Percentiles rank a stretch among this genome's conserved stretches.
phyloP scores from a whole-genome alignment of 1,140 invertebrate genomes.

The Tetramorium simillimum region DNA sequence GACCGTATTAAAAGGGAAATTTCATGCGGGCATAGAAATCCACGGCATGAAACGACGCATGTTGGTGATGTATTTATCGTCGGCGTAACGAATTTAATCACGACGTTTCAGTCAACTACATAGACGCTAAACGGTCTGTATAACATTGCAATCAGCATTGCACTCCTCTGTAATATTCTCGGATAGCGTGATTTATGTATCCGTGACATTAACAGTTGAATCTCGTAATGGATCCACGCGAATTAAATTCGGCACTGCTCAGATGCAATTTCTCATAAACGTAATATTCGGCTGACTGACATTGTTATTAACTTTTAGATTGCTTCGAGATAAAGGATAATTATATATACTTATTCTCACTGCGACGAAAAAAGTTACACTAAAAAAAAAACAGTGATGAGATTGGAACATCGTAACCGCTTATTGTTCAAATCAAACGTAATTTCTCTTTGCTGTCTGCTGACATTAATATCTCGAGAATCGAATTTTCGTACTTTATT shows the following conservation, averaged over 20 bases:
- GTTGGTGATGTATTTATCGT: slow-evolving; percentile 11
- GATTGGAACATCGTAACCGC: background rate
- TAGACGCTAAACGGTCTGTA: background rate
- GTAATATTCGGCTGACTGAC: background rate
- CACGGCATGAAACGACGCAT: background rate
- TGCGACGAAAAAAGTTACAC: background rate
- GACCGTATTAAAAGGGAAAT: slow-evolving; percentile 46
- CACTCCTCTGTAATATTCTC: background rate
- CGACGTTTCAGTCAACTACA: background rate
- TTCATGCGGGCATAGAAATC: slow-evolving; percentile 36
- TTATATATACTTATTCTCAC: background rate
- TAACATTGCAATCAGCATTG: background rate
- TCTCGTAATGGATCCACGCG: background rate
- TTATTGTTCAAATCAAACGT: background rate
- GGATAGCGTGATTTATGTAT: background rate
- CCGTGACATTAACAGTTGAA: background rate
- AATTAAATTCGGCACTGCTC: slow-evolving; percentile 13
- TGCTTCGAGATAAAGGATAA: slow-evolving; percentile 23
- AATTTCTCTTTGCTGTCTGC: background rate
- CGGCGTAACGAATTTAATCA: slow-evolving; percentile 39
- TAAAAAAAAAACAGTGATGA: background rate
- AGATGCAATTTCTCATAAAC: background rate
- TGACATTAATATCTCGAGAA: background rate
- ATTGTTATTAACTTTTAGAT: slow-evolving; percentile 38
- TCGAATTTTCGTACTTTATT: background rate